phyloP scores from a whole-genome alignment of 2,888 invertebrate species.

The Trachelus tabidus region DNA sequence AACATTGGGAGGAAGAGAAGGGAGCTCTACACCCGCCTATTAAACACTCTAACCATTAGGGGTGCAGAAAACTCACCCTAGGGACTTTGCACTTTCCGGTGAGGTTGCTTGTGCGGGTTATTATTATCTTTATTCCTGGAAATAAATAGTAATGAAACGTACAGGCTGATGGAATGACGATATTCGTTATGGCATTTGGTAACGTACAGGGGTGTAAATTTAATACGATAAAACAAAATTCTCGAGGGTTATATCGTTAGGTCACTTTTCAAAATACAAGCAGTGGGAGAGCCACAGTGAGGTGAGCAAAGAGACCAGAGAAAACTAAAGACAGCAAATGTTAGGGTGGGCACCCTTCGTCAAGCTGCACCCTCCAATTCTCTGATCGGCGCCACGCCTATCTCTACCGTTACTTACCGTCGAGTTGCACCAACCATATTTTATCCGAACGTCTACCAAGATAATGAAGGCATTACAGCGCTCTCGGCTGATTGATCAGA shows the following conservation, averaged over 20 bases:
- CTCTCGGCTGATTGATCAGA: constrained; percentile 33
- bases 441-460: constrained; percentile 39
- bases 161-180: not conserved
- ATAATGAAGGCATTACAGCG: constrained; percentile 40
- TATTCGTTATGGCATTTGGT: not conserved
- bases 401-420: constrained; percentile 38
- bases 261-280: not conserved
- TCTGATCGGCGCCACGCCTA: constrained; percentile 51
- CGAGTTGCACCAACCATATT: constrained; percentile 39
- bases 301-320: not conserved
- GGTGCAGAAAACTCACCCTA: not conserved
- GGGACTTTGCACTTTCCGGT: not conserved
- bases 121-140: not conserved
- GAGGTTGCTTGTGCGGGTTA: not conserved
- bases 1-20: constrained; percentile 14
- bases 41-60: not conserved
- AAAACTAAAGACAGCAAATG: not conserved
- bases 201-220: not conserved
- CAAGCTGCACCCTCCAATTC: constrained; percentile 44
- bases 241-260: not conserved
- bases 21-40: not conserved
- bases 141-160: not conserved
- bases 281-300: not conserved
- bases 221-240: not conserved
- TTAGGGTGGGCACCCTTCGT: constrained; percentile 1